phyloP scores from a whole-genome alignment of 2,113 vertebrate genomes.

The Pyrgilauda ruficollis region DNA sequence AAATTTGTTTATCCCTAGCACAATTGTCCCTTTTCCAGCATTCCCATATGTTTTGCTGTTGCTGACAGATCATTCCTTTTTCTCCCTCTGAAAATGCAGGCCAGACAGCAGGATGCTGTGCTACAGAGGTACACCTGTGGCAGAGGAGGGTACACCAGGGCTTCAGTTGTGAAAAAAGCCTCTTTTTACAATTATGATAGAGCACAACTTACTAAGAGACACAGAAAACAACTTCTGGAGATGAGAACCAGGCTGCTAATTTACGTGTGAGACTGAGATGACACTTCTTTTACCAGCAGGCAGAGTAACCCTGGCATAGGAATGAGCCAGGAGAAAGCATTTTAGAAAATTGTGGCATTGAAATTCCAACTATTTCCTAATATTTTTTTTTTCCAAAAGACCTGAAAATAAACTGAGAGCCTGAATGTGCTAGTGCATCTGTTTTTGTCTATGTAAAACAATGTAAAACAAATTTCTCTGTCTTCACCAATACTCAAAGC shows the following conservation, averaged over 20 bases:
- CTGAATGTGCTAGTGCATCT: neutral
- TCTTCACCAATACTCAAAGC: neutral
- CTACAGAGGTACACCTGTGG: neutral
- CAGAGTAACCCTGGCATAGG: neutral
- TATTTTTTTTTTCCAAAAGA: neutral
- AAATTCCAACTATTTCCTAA: neutral
- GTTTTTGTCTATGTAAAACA: neutral
- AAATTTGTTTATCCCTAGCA: neutral
- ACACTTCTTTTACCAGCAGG: neutral
- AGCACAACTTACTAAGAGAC: neutral
- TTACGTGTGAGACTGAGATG: neutral
- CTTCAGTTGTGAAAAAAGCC: neutral
- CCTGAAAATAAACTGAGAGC: neutral
- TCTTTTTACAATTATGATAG: neutral
- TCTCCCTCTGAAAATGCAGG: neutral
- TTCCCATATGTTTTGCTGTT: neutral
- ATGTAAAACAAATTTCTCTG: neutral
- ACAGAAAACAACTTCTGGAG: neutral
- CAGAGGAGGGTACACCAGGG: neutral
- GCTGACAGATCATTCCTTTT: neutral
- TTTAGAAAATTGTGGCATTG: neutral
- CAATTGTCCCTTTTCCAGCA: neutral
- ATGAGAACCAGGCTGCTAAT: neutral
- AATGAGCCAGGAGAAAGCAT: neutral
- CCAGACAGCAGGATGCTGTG: neutral